These are phyloP conservation scores for Fulica atra DNA, from an alignment of 2,113 vertebrate genomes.

Conservation along the genomic window DNA sequence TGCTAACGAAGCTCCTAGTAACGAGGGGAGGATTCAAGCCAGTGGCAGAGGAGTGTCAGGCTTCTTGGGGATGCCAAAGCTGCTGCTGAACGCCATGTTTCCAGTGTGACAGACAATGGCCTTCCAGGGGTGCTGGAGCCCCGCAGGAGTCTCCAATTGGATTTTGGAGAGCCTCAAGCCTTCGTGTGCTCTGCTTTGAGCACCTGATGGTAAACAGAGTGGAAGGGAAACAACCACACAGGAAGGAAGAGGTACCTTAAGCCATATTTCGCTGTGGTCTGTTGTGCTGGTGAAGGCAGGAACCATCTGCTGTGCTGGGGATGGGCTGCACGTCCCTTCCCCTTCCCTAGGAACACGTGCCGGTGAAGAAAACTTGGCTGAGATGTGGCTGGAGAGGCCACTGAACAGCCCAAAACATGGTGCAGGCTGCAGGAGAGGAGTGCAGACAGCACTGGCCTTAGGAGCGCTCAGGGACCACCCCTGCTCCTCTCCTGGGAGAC, in stretches of 20 bases:
- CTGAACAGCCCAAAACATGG: rapidly evolving
- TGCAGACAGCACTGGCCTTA: rapidly evolving
- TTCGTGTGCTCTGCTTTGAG: rapidly evolving
- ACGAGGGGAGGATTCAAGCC: background rate
- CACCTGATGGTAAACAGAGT: background rate
- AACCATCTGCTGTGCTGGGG: background rate
- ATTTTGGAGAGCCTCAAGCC: background rate
- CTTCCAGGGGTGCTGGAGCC: background rate
- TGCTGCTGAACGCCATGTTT: background rate
- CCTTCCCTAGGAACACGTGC: background rate
- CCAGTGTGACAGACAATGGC: rapidly evolving
- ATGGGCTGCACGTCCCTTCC: background rate
- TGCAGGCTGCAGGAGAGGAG: background rate
- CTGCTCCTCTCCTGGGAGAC: background rate
- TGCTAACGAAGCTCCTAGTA: background rate
- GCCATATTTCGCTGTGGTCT: rapidly evolving
- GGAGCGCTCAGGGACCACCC: background rate
- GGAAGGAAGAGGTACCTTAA: background rate
- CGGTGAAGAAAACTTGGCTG: background rate
- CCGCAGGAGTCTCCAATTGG: rapidly evolving
- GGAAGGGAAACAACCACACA: rapidly evolving
- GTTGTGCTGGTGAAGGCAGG: background rate
- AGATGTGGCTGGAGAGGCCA: background rate
- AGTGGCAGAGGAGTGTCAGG: background rate
- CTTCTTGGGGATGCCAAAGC: background rate